These are phyloP conservation scores for Dolichomitus sp. DNA, from an alignment of 2,888 invertebrate species.

Conservation along the genomic window DNA sequence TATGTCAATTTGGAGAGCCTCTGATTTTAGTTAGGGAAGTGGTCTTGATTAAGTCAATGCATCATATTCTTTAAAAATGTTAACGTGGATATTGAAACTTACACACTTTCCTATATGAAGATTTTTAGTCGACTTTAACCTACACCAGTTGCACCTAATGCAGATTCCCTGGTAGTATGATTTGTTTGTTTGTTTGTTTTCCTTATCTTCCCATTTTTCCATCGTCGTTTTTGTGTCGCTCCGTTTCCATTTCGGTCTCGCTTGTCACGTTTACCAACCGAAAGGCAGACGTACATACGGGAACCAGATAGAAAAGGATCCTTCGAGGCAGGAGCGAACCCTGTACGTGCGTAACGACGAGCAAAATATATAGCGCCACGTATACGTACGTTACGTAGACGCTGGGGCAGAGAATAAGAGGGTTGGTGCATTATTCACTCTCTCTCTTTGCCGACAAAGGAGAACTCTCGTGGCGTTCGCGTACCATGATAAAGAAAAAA, in stretches of 20 bases:
- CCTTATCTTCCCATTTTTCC: slow-evolving; percentile 8
- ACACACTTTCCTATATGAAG: background rate
- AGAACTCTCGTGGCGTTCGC: slow-evolving; percentile 61
- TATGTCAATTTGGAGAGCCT: too few species aligned
- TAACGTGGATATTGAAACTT: too few species aligned
- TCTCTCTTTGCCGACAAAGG: slow-evolving; percentile 67
- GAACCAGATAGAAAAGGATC: slow-evolving; percentile 53
- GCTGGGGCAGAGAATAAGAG: slow-evolving; percentile 43
- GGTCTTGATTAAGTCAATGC: too few species aligned
- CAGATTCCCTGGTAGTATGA: slow-evolving; percentile 12
- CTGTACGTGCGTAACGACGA: slow-evolving; percentile 68
- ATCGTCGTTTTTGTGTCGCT: slow-evolving; percentile 4
- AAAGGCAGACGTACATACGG: slow-evolving; percentile 37
- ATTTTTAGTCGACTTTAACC: background rate
- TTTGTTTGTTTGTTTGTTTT: slow-evolving; percentile 41
- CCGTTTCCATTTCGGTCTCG: slow-evolving; percentile 21
- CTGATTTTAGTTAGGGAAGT: too few species aligned
- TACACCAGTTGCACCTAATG: background rate
- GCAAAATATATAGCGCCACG: slow-evolving; percentile 50
- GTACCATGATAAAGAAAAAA: slow-evolving; percentile 53
- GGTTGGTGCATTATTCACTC: slow-evolving; percentile 63
- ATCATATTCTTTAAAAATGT: background rate
- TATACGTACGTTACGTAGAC: slow-evolving; percentile 61
- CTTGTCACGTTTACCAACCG: slow-evolving; percentile 40
- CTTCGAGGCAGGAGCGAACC: slow-evolving; percentile 47